Evolutionary conservation across 2,797 vertebrate species (phyloP).

Genomic region (Crypturellus tataupa): DNA sequence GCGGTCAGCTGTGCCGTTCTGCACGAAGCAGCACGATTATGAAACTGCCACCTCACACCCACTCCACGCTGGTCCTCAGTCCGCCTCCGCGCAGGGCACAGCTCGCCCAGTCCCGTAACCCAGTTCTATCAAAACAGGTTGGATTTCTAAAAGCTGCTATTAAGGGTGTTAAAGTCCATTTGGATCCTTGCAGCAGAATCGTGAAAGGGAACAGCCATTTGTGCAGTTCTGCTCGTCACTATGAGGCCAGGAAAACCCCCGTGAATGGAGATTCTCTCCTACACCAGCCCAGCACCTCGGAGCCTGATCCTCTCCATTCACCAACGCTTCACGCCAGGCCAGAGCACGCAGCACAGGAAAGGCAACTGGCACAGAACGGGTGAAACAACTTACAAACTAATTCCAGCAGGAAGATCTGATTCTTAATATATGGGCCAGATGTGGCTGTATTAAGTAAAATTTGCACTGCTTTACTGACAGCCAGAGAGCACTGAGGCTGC

Average conservation of each 20-base stretch:
- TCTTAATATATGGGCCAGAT: not conserved
- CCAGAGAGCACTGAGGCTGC: not conserved
- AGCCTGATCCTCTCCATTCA: not conserved
- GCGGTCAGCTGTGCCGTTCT: not conserved
- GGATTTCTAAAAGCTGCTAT: not conserved
- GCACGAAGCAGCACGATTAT: fast-evolving
- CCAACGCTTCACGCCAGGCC: not conserved
- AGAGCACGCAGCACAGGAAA: not conserved
- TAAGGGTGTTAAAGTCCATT: not conserved
- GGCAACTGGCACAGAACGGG: too few species aligned
- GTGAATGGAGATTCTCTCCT: not conserved
- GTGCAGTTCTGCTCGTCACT: not conserved
- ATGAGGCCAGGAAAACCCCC: not conserved
- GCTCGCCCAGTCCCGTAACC: not conserved
- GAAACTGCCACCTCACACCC: not conserved
- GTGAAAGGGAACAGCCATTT: fast-evolving
- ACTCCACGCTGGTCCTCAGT: not conserved
- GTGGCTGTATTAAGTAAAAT: not conserved
- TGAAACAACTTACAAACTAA: not conserved
- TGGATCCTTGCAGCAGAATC: not conserved
- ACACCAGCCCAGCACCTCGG: fast-evolving
- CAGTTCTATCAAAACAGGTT: not conserved
- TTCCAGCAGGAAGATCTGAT: not conserved
- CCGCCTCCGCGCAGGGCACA: not conserved
- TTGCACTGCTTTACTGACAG: not conserved